A percentile compares a stretch with the other conserved stretches of the same genome.
Evolutionary conservation across 2,888 invertebrate species (phyloP).

Genomic region (Nymphalis polychloros): DNA sequence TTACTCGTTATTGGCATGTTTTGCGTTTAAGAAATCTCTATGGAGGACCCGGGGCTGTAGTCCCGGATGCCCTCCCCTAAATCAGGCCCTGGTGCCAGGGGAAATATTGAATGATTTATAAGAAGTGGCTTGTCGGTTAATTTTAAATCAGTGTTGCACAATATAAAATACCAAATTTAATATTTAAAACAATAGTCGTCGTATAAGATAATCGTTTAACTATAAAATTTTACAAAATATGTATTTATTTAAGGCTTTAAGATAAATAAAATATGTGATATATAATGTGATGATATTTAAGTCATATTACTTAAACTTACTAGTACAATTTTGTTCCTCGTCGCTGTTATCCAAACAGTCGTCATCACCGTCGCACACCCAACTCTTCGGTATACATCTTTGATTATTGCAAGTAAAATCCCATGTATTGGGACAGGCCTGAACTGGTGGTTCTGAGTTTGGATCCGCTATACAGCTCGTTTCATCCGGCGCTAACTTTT

Average conservation of each 20-base stretch:
- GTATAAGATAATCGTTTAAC: not conserved
- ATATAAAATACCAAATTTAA: not conserved
- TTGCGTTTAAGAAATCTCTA: too few relatives aligned
- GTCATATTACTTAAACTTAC: constrained; percentile 75
- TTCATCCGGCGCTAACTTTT: constrained; percentile 87
- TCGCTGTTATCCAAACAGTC: constrained; percentile 98
- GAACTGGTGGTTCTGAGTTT: constrained; percentile 91
- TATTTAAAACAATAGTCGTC: not conserved
- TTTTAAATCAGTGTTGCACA: not conserved
- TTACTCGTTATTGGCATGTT: too few relatives aligned
- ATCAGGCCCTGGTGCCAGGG: too few relatives aligned
- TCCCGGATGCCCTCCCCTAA: too few relatives aligned
- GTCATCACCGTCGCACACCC: constrained; percentile 98
- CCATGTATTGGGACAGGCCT: constrained; percentile 94
- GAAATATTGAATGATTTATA: too few relatives aligned
- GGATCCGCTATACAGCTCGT: constrained; percentile 90
- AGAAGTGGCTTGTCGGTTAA: too few relatives aligned
- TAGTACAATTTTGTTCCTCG: constrained; percentile 96
- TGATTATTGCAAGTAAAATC: constrained; percentile 97
- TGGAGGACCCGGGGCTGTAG: too few relatives aligned
- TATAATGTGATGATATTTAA: too few relatives aligned
- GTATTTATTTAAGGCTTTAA: not conserved
- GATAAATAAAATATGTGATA: too few relatives aligned
- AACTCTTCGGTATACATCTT: constrained; percentile 94
- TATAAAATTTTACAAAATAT: not conserved